These are phyloP conservation scores for Myrmecophaga tridactyla DNA, from an alignment of 2,113 vertebrate genomes.

Conservation along the genomic window DNA sequence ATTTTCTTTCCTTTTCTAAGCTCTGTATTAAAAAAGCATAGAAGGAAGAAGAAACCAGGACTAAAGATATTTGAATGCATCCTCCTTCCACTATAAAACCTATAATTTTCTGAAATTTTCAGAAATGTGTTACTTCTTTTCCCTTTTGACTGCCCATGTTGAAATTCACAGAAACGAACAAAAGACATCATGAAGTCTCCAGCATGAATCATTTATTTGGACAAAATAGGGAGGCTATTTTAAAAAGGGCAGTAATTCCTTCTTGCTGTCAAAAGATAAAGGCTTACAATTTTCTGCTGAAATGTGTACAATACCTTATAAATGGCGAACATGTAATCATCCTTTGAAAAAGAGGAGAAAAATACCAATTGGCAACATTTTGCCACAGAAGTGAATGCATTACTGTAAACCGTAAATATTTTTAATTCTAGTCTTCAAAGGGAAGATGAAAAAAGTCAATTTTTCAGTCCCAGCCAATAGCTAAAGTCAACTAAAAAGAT, in stretches of 20 bases:
- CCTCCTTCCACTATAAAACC: conserved; percentile 62
- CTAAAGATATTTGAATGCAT: conserved; percentile 70
- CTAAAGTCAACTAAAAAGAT: conserved; percentile 36
- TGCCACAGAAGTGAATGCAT: conserved; percentile 57
- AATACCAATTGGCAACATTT: conserved; percentile 68
- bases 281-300: conserved; percentile 76
- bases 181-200: conserved; percentile 77
- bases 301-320: conserved; percentile 78
- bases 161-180: conserved; percentile 73
- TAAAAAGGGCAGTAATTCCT: conserved; percentile 78
- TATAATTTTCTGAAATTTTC: conserved; percentile 72
- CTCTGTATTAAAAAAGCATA: conserved; percentile 21
- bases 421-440: conserved; percentile 70
- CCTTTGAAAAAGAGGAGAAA: conserved; percentile 66
- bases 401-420: conserved; percentile 71
- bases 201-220: conserved; percentile 77
- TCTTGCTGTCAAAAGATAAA: conserved; percentile 82
- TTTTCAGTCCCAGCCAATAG: conserved; percentile 43
- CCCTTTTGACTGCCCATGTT: conserved; percentile 59
- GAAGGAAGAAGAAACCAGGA: conserved; percentile 51
- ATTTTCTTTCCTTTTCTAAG: conserved; percentile 41
- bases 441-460: conserved; percentile 67
- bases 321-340: conserved; percentile 78
- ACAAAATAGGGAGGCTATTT: conserved; percentile 78
- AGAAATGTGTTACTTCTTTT: conserved; percentile 49